phyloP scores from a whole-genome alignment of 2,113 vertebrate species.

The Alosa alosa region DNA sequence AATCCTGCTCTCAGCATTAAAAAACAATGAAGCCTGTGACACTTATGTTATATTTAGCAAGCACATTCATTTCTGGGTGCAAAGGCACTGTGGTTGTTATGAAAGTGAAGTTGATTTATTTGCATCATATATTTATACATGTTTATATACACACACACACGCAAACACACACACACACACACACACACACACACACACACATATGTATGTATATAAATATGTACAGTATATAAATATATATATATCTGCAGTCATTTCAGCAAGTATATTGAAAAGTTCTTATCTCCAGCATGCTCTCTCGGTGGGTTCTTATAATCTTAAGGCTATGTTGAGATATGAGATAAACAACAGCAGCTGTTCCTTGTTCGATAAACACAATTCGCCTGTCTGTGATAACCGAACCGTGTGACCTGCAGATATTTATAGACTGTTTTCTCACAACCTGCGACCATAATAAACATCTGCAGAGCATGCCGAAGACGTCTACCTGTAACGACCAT shows the following conservation, averaged over 20 bases:
- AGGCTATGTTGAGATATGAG: not conserved
- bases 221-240: not conserved
- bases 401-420: not conserved
- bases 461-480: not conserved
- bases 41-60: not conserved
- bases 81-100: not conserved
- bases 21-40: not conserved
- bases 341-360: slow-evolving; percentile 12
- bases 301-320: not conserved
- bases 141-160: too few species aligned
- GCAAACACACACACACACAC: too few species aligned
- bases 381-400: not conserved
- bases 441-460: not conserved
- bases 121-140: not conserved
- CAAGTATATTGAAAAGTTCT: too few species aligned
- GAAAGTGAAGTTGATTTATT: not conserved
- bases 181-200: too few species aligned
- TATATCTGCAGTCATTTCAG: not conserved
- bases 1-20: not conserved
- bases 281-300: not conserved
- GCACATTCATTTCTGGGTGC: not conserved
- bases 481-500: slow-evolving; percentile 87
- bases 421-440: not conserved
- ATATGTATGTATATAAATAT: not conserved
- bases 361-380: not conserved